phyloP scores from a whole-genome alignment of 2,113 vertebrate species.

The Crotalus horridus region DNA sequence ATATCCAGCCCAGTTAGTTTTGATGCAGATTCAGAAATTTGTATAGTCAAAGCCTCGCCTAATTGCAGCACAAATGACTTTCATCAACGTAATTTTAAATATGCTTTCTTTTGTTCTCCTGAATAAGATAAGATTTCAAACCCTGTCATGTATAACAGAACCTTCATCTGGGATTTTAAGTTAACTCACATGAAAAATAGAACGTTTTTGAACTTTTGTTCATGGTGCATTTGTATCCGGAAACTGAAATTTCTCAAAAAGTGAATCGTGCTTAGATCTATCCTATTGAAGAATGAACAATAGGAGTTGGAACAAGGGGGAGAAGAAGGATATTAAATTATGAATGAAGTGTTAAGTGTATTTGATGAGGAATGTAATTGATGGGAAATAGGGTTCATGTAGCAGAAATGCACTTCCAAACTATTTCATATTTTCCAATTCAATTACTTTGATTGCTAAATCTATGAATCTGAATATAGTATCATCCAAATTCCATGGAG shows the following conservation, averaged over 20 bases:
- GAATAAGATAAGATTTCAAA: not conserved
- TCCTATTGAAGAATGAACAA: not conserved
- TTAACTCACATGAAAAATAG: not conserved
- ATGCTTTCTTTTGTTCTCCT: not conserved
- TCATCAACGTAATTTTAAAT: not conserved
- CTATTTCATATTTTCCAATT: not conserved
- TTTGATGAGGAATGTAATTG: not conserved
- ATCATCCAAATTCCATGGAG: not conserved
- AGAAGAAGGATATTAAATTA: not conserved
- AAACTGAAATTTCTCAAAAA: not conserved
- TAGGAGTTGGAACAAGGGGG: not conserved
- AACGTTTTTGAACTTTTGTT: rapidly evolving
- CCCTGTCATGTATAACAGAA: not conserved
- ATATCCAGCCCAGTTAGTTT: not conserved
- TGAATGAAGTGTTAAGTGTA: not conserved
- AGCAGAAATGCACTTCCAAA: not conserved
- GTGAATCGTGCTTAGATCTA: not conserved
- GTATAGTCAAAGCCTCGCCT: not conserved
- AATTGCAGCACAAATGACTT: not conserved
- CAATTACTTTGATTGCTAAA: not conserved
- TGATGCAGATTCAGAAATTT: not conserved
- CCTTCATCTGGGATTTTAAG: not conserved
- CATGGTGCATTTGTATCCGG: not conserved
- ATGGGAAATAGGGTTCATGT: not conserved
- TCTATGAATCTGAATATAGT: not conserved